Evolutionary conservation across 2,113 vertebrate species (phyloP), one percentile per base, ranked within the genome.

Genomic region (Galemys pyrenaicus): DNA sequence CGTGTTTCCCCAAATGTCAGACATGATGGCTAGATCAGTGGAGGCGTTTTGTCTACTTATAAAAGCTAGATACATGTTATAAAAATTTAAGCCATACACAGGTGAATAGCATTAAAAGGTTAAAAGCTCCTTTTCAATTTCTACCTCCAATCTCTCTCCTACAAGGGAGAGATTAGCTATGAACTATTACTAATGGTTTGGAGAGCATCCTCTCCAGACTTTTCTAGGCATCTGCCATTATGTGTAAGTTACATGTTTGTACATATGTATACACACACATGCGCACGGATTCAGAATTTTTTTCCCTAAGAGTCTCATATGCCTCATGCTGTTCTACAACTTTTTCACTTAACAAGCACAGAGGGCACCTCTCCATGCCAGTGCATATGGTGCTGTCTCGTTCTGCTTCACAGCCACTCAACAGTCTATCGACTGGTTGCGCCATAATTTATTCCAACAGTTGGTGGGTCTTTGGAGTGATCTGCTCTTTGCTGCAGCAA

Each of bases 61-160:
- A 44, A 91, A 82, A 93, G 16, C 68, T 26, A 88, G 68, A 46
- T 11, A 51, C 17, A 58, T n/a, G 39, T 73, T n/a, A 44, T 19
- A 54, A 87, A 91, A 92, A 60, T 37, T 60, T 58, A 82, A 95
- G 80, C 30, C 24, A 49, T 51, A 74, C 5, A 90, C 70, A 81
- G 87, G 35, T 56, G 62, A 58, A 26, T 51, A 62, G 28, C 51
- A 8, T 74, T 87, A 13, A 89, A 80, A 64, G 62, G 24, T 28
- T 71, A 68, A 84, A 70, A 93, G 35, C n/a, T 82, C 80, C 28
- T 51, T 78, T 92, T 70, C 17, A 93, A 82, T 16, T 26, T 65
- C 41, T 46, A 28, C 30, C 28, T 56, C 20, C 60, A 58, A 71
- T 39, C 54, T 51, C 74, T 9, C 35, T 12, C 60, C 32, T 28